Conservation (phyloP, 2,113 vertebrate genomes). For the Misgurnus mizolepis region DNA sequence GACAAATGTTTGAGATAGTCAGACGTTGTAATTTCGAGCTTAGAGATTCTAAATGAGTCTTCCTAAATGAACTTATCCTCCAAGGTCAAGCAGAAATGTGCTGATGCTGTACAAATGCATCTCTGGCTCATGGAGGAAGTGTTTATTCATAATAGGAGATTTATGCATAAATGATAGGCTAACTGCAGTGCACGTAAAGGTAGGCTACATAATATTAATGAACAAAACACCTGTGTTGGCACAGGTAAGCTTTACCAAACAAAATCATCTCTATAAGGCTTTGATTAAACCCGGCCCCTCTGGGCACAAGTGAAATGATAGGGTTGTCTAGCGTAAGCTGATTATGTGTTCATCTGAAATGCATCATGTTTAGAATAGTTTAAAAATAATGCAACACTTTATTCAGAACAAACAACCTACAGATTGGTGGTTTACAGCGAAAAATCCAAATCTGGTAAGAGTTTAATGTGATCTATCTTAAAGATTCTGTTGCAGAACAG, state of each 20-base stretch:
- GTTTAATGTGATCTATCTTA: constrained; percentile 35
- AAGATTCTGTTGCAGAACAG: constrained; percentile 28
- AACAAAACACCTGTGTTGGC: constrained; percentile 36
- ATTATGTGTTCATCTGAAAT: constrained; percentile 30
- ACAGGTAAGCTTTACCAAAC: constrained; percentile 1
- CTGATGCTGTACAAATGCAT: constrained; percentile 14
- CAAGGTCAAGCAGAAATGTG: constrained; percentile 19
- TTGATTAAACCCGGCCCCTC: constrained; percentile 10
- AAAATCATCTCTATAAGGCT: constrained; percentile 4
- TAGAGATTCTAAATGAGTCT: neutral
- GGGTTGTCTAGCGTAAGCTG: constrained; percentile 18
- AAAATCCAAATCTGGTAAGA: neutral
- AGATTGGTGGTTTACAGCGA: neutral
- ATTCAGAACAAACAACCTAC: neutral
- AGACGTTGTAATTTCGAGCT: constrained; percentile 4
- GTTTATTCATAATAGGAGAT: constrained; percentile 33
- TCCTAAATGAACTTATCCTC: constrained; percentile 27
- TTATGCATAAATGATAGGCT: neutral
- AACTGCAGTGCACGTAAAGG: constrained; percentile 12
- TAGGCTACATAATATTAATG: neutral
- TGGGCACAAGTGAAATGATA: neutral
- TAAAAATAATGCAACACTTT: constrained; percentile 21
- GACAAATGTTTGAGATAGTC: neutral
- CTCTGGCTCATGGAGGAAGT: constrained; percentile 17
- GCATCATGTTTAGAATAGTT: constrained; percentile 15